Percentiles rank a stretch among this genome's conserved stretches.
Evolutionary conservation across 2,888 invertebrate species (phyloP).

Genomic region (Euproctis similis): DNA sequence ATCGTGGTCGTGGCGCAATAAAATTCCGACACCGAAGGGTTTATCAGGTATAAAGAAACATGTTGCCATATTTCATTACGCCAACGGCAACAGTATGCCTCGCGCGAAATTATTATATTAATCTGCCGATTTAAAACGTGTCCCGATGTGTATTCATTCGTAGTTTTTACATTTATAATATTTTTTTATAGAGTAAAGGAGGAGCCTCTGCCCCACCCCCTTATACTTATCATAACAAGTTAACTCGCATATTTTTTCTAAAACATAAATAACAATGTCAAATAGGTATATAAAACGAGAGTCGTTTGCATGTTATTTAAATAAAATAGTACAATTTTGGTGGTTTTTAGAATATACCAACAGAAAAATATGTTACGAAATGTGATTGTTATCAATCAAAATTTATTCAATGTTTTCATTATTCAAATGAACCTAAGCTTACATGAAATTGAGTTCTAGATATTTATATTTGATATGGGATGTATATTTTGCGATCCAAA

Average conservation of each 20-base stretch:
- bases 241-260: conserved; percentile 16
- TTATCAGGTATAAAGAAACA: conserved; percentile 64
- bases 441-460: conserved; percentile 12
- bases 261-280: conserved; percentile 24
- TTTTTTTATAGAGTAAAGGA: conserved; percentile 42
- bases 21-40: conserved; percentile 61
- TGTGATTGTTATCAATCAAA: conserved; percentile 15
- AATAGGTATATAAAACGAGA: conserved; percentile 21
- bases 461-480: conserved; percentile 3
- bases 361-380: conserved; percentile 19
- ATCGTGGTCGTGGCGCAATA: conserved; percentile 61
- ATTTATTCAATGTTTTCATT: conserved; percentile 15
- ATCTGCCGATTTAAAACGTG: conserved; percentile 56
- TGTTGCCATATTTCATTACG: conserved; percentile 69
- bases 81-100: conserved; percentile 53
- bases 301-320: conserved; percentile 20
- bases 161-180: conserved; percentile 57
- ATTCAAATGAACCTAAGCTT: conserved; percentile 19
- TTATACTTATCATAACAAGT: background rate
- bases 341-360: conserved; percentile 16
- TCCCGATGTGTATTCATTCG: conserved; percentile 53
- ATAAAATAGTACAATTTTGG: conserved; percentile 19
- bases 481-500: no score
- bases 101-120: conserved; percentile 67
- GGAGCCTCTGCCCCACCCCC: conserved; percentile 35